Evolutionary conservation across 2,113 vertebrate genomes (phyloP).

Genomic region (Channa maculata): DNA sequence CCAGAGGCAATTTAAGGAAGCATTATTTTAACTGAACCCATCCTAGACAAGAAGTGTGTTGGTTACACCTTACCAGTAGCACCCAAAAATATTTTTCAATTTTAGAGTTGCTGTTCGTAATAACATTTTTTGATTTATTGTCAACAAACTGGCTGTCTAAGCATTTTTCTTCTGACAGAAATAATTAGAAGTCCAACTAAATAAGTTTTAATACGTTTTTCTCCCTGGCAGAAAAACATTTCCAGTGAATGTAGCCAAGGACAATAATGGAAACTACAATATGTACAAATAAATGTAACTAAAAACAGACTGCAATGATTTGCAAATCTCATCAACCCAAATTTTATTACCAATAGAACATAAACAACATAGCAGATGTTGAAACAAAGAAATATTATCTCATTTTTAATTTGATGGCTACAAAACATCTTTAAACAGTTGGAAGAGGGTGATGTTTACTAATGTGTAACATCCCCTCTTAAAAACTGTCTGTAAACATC

Average conservation of each 20-base stretch:
- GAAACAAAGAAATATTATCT: too few relatives aligned
- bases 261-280: too few relatives aligned
- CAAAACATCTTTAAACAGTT: too few relatives aligned
- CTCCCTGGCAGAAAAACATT: slow-evolving; percentile 18
- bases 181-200: slow-evolving; percentile 8
- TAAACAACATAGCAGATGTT: too few relatives aligned
- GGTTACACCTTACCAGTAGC: neutral
- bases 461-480: too few relatives aligned
- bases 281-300: too few relatives aligned
- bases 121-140: slow-evolving; percentile 25
- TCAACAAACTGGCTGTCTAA: slow-evolving; percentile 22
- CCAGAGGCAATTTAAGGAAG: neutral
- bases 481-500: too few relatives aligned
- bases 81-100: neutral
- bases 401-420: too few relatives aligned
- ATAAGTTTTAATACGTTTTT: slow-evolving; percentile 38
- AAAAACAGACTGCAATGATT: too few relatives aligned
- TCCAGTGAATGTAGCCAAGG: neutral
- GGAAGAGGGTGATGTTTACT: too few relatives aligned
- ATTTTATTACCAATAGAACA: too few relatives aligned
- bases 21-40: neutral
- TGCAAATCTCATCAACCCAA: too few relatives aligned
- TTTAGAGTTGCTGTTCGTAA: neutral
- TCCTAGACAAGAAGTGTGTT: neutral
- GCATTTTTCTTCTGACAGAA: slow-evolving; percentile 14